Base-by-base conservation (phyloP, 2,113 vertebrate species). In the Megaceryle maxima region DNA sequence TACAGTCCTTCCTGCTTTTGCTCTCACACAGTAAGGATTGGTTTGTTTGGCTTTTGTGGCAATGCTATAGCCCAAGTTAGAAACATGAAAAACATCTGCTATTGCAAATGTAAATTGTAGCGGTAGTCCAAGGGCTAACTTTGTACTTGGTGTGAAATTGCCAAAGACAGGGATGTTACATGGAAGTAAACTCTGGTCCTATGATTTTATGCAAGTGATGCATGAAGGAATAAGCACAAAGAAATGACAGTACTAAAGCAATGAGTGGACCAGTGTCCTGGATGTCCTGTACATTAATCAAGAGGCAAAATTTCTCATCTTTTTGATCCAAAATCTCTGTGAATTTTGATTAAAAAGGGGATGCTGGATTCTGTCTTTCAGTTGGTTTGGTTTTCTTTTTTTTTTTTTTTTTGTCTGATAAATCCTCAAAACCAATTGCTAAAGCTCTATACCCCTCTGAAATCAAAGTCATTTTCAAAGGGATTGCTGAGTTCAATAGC, bases 401-500 rank as follows among this genome's bases (percentile, higher is more conserved):
- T 39, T 67, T 88, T 79, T 83, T 48, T 86, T 75, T 83, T 44
- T 29, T 87, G 50, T 13, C 85, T 90, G 46, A 80, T 64, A 69
- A 89, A 88, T 57, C 41, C 33, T 83, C 70, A 86, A 94, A 94
- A 41, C 15, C 82, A 77, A 28, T 26, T 80, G 75, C 17, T 87
- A 83, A 91, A 76, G 68, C 25, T 80, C 41, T 69, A 69, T 19
- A 73, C 10, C 29, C 17, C 28, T 92, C 66, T 92, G 77, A 96
- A 97, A 95, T 87, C 66, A 91, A 92, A 94, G 64, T 63, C 0
- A 48, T 64, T 84, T 94, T 96, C 79, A 87, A 94, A 90, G 64
- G 55, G 55, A 77, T 64, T 82, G 79, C 79, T 22, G 50, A 94
- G 59, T 43, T 82, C 66, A 89, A 77, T 37, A 77, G 41, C 28